Conservation (phyloP, 2,797 vertebrate genomes). For the Pteropus rufus region DNA sequence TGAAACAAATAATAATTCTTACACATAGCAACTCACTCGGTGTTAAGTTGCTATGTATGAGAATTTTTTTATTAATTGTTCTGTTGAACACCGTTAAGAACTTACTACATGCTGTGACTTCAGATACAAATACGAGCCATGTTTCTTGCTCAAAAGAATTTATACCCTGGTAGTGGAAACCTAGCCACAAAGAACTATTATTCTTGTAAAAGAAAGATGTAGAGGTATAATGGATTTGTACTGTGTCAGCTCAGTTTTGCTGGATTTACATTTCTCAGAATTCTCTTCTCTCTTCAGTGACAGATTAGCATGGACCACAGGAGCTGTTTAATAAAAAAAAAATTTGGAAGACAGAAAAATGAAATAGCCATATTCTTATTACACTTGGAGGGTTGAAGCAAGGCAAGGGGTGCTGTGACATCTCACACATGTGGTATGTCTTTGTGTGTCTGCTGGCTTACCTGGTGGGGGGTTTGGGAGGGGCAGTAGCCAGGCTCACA, state of each 20-base stretch:
- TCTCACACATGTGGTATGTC: background rate
- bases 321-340: background rate
- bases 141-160: background rate
- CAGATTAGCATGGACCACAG: background rate
- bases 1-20: background rate
- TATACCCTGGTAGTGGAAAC: background rate
- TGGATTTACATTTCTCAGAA: background rate
- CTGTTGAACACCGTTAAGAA: background rate
- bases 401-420: background rate
- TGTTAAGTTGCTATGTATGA: background rate
- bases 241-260: background rate
- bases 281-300: background rate
- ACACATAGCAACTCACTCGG: background rate
- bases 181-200: background rate
- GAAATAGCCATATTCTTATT: background rate
- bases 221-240: background rate
- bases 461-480: background rate
- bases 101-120: background rate
- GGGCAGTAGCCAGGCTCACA: background rate
- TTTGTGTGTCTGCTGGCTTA: background rate
- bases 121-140: background rate
- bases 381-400: background rate
- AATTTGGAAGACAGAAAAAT: background rate
- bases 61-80: conserved; percentile 3
- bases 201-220: background rate